Evolutionary conservation across 2,113 vertebrate genomes (phyloP), one percentile per base, ranked within the genome.

Genomic region (Oncorhynchus kisutch): DNA sequence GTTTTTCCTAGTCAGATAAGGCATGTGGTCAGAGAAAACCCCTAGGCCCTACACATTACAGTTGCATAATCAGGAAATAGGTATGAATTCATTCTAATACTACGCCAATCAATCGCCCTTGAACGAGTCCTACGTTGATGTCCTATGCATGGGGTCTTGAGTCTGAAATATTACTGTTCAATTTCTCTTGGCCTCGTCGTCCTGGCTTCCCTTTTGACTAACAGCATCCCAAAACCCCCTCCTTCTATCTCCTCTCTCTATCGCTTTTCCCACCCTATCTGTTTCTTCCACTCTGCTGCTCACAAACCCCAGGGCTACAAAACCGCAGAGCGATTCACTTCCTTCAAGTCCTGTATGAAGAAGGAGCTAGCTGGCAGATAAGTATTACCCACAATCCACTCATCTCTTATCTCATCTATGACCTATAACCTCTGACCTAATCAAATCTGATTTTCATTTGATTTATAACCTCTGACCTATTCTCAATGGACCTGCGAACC

Each of bases 281-380:
- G 4, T 66, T 65, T 34, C 29, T 67, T 25, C 16, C 59, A 73
- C 59, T 76, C 20, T 71, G 25, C 67, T 16, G 3, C 75, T 57
- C 6, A 72, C 71, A 49, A 18, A 31, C 48, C 87, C 82, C 79
- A 99, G 98, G 96, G 96, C 75, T 99, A 97, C 92, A 99, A 96
- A 91, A 88, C 94, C 82, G 89, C 96, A 81, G 96, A 98, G 89
- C 95, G 94, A 12, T 96, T 95, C 70, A 94, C 95, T 57, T 98
- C 96, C 89, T 99, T 99, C 92, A 96, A 88, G 93, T 95, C 97
- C 75, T 99, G 98, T 90, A 88, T 99, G 91, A 98, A 97, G 94
- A 99, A 95, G 89, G 97, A 99, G 84, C 96, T 99, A 81, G 94
- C 97, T 68, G 95, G 94, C 92, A 98, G 97, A 98, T 99, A 96